Base-by-base conservation (phyloP, 2,888 invertebrate genomes). In the Neoitamus cyanurus region DNA sequence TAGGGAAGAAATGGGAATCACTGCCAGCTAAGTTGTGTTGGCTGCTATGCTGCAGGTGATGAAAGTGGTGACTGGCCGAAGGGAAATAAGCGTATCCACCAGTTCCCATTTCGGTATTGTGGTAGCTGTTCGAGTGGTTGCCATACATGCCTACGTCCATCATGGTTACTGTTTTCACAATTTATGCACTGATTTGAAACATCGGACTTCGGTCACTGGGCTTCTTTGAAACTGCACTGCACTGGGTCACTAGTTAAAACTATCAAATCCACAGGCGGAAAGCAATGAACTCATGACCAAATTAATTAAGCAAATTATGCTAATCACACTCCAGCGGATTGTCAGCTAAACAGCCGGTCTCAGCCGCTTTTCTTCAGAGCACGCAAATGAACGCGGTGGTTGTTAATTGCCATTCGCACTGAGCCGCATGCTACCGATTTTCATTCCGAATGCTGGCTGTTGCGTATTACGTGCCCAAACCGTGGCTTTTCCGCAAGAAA, bases 141-240 rank as follows among this genome's bases (percentile, higher is more conserved):
- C 91, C 91, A 88, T 91, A 91, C 91, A 91, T 91, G 88, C 91
- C 90, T 88, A 91, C 90, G 91, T 91, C 91, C 91, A 91, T 91
- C 91, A 91, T 91, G 89, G 91, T 91, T 90, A 87, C 58, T 68
- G 28, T 58, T 68, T 25, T 68, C 58, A 20, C 69, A 69, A 28
- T 20, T 68, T 70, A 46, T 37, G 25, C 77, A 46, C 28, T 13
- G n/a, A 42, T 20, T 30, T 77, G 2, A 28, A 46, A 46, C 46
- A 46, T 77, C 42, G 11, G 25, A 77, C 30, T 77, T 13, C 25
- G 37, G 28, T 77, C 42, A 30, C 46, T 75, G 42, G 36, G 2
- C 75, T 37, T 37, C 13, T 75, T 20, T 37, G 7, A n/a, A 37
- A 75, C 25, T 34, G 20, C 31, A 31, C 36, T 75, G 4, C 37